These are phyloP conservation scores for Lampropteryx suffumata DNA, from an alignment of 2,888 invertebrate genomes.

Conservation along the genomic window DNA sequence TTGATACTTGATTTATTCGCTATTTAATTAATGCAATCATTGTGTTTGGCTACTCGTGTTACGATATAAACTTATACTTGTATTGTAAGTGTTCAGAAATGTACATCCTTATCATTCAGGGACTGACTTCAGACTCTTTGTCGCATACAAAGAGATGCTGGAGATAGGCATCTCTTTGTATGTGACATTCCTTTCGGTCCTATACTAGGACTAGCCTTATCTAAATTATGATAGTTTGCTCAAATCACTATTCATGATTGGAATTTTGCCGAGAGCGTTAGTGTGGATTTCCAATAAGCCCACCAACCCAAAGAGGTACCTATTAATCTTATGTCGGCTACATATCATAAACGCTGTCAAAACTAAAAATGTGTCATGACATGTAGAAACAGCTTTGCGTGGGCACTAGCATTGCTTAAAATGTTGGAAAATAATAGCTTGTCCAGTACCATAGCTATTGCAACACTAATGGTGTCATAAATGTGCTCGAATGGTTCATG, in stretches of 20 bases:
- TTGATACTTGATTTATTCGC: constrained; percentile 9
- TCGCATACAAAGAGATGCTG: too few relatives aligned
- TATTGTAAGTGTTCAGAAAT: too few relatives aligned
- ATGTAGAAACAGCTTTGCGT: constrained; percentile 31
- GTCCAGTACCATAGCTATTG: constrained; percentile 25
- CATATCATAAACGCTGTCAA: constrained; percentile 24
- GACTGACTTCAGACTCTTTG: too few relatives aligned
- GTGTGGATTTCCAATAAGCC: background rate
- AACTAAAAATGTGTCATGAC: constrained; percentile 22
- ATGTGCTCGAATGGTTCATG: constrained; percentile 8
- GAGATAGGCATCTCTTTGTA: too few relatives aligned
- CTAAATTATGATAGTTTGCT: too few relatives aligned
- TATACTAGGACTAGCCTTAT: too few relatives aligned
- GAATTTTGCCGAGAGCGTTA: too few relatives aligned
- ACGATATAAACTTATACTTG: constrained; percentile 1
- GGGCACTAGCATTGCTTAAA: constrained; percentile 32
- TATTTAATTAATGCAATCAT: constrained; percentile 8
- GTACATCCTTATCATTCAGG: too few relatives aligned
- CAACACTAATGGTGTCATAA: constrained; percentile 13
- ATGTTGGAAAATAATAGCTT: constrained; percentile 30
- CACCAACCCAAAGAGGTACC: too few relatives aligned
- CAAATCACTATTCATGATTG: too few relatives aligned
- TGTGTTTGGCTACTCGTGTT: constrained; percentile 2
- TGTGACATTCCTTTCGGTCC: too few relatives aligned
- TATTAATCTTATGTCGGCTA: constrained; percentile 13